A percentile compares a stretch with the other conserved stretches of the same genome.
Evolutionary conservation across 2,797 vertebrate genomes (phyloP).

Genomic region (Helicolenus hilgendorfi): DNA sequence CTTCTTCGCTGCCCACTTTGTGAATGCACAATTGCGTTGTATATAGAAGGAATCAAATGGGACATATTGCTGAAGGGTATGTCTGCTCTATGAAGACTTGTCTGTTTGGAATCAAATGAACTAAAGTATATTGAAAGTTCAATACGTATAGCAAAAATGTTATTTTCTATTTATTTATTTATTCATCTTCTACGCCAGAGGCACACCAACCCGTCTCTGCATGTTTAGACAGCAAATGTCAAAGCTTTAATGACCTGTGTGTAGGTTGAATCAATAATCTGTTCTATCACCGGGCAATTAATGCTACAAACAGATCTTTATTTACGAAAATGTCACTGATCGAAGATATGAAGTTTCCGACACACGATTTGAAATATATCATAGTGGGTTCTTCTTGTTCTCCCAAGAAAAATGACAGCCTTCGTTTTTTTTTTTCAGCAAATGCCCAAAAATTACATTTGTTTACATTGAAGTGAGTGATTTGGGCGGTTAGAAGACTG

Average conservation of each 20-base stretch:
- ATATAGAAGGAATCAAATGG: neutral
- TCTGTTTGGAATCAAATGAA: constrained; percentile 5
- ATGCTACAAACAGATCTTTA: constrained; percentile 5
- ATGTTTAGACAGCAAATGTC: constrained; percentile 47
- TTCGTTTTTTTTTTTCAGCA: neutral
- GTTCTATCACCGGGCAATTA: constrained; percentile 44
- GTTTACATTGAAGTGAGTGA: neutral
- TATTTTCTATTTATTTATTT: neutral
- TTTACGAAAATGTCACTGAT: constrained; percentile 9
- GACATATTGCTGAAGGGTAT: constrained; percentile 2
- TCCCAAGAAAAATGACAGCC: neutral
- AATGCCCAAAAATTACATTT: neutral
- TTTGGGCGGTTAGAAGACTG: too few relatives aligned
- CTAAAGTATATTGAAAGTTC: neutral
- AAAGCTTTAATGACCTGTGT: constrained; percentile 53
- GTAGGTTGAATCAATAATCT: constrained; percentile 40
- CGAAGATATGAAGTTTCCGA: constrained; percentile 4
- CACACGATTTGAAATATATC: neutral
- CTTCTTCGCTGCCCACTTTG: neutral
- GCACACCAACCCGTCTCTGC: neutral
- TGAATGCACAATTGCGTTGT: neutral
- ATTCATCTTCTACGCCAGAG: neutral
- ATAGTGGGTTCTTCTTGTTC: neutral
- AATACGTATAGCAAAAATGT: neutral
- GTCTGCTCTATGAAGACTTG: neutral